A percentile compares a stretch with the other conserved stretches of the same genome.
phyloP scores from a whole-genome alignment of 2,888 invertebrate genomes.

The Phengaris alcon region DNA sequence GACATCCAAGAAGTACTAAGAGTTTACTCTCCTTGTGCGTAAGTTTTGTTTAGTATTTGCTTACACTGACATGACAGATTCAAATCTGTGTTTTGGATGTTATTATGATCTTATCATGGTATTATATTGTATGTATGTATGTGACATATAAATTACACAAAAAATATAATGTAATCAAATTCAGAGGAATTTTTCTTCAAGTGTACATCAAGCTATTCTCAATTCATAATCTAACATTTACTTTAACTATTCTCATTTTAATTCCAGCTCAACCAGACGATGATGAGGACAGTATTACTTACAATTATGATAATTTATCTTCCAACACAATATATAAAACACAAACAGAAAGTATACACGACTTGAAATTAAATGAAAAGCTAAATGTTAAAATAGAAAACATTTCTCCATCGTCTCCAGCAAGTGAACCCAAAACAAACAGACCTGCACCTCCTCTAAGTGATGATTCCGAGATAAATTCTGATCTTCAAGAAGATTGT shows the following conservation, averaged over 20 bases:
- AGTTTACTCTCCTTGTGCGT: neutral
- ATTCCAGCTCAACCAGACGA: slow-evolving; percentile 69
- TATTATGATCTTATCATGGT: neutral
- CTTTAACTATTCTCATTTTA: neutral
- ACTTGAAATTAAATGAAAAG: slow-evolving; percentile 37
- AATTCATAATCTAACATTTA: neutral
- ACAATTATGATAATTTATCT: slow-evolving; percentile 60
- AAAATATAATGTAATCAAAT: neutral
- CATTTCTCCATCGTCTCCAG: slow-evolving; percentile 4
- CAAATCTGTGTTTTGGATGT: neutral
- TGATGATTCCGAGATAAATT: slow-evolving; percentile 29
- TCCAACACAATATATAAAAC: slow-evolving; percentile 52
- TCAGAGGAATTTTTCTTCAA: neutral
- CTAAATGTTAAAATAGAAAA: slow-evolving; percentile 34
- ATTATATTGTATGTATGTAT: neutral
- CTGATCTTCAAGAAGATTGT: slow-evolving; percentile 38
- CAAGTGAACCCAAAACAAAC: slow-evolving; percentile 32
- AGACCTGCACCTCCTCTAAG: slow-evolving; percentile 32
- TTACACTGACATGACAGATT: neutral
- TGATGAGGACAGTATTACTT: slow-evolving; percentile 56
- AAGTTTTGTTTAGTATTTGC: neutral
- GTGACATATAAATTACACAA: neutral
- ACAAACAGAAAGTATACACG: slow-evolving; percentile 38
- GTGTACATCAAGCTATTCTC: too few species aligned
- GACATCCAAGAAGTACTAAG: neutral